Evolutionary conservation across 2,113 vertebrate species (phyloP).

Genomic region (Lanius collurio): DNA sequence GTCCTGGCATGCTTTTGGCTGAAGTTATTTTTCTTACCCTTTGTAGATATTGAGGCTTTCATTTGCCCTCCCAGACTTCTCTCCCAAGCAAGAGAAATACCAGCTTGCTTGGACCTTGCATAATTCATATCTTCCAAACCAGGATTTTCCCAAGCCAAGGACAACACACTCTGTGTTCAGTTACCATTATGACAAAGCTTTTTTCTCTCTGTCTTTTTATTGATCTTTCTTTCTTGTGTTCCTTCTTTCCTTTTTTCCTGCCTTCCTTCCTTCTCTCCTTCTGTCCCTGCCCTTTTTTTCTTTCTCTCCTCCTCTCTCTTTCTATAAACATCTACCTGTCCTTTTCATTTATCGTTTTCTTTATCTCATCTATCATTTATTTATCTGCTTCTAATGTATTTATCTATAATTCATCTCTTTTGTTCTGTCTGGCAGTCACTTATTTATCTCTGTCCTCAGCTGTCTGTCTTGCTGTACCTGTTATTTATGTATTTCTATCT

Average conservation of each 20-base stretch:
- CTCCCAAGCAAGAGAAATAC: neutral
- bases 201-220: neutral
- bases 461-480: constrained; percentile 14
- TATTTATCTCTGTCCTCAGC: constrained; percentile 39
- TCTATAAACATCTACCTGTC: neutral
- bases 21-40: neutral
- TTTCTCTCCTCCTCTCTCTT: neutral
- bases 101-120: neutral
- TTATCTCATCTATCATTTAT: constrained; percentile 33
- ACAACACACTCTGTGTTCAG: neutral
- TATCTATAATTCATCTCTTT: constrained; percentile 43
- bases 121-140: constrained; percentile 62
- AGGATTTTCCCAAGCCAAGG: constrained; percentile 29
- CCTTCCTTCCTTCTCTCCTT: neutral
- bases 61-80: neutral
- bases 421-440: neutral
- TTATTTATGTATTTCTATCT: constrained; percentile 36
- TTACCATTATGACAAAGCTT: neutral
- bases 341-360: neutral
- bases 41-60: neutral
- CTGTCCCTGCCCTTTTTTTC: too few relatives aligned
- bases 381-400: constrained; percentile 16
- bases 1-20: neutral
- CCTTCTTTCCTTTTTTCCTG: too few relatives aligned
- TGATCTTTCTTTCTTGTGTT: neutral